A percentile compares a stretch with the other conserved stretches of the same genome.
Conservation (phyloP, 53 echinoderm and acorn worm genomes). For the Pentamera pediparva region DNA sequence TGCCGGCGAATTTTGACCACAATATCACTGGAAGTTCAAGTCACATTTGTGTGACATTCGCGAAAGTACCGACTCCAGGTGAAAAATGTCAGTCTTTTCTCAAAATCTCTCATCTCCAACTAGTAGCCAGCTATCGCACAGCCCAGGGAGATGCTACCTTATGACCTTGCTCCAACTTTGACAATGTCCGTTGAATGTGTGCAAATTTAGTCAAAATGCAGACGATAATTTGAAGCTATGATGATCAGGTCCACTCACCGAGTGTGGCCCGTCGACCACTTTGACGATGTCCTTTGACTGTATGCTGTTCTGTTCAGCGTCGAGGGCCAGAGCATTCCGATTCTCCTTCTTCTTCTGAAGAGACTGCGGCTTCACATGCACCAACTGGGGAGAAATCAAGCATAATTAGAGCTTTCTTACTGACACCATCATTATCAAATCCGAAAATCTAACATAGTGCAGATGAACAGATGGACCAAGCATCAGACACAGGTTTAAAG, state of each 20-base stretch:
- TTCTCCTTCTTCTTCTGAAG: constrained; percentile 79
- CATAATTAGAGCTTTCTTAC: background rate
- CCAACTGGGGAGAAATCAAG: constrained; percentile 41
- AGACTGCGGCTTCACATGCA: constrained; percentile 77
- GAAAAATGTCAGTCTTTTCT: no score
- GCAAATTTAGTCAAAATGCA: background rate
- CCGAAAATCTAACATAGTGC: background rate
- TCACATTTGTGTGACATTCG: no score
- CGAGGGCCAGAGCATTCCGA: constrained; percentile 77
- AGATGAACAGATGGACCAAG: no score
- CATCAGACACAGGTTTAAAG: no score
- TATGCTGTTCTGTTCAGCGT: constrained; percentile 98
- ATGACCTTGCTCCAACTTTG: no score
- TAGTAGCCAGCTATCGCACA: no score
- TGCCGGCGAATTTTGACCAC: no score
- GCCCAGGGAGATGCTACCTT: no score
- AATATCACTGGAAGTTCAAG: no score
- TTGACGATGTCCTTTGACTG: constrained; percentile 92
- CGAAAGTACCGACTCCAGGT: no score
- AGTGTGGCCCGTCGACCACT: constrained; percentile 97
- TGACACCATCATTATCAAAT: background rate
- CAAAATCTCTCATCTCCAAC: no score
- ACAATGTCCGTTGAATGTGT: background rate
- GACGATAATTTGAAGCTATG: background rate
- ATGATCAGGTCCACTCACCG: constrained; percentile 50